Conservation (phyloP, 2,888 invertebrate genomes). For the Leistus spinibarbis region DNA sequence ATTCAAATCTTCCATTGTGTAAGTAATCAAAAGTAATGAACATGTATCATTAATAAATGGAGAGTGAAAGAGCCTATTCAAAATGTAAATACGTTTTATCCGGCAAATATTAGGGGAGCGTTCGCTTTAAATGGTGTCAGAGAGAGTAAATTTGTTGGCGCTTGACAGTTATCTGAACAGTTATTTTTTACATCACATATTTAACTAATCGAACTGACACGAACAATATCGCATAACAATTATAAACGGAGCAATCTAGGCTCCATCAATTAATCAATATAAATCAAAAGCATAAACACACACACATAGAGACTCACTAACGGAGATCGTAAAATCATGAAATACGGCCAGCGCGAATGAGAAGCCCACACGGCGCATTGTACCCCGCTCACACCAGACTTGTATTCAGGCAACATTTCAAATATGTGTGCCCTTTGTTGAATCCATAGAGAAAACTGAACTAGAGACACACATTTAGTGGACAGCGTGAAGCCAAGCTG, state of each 20-base stretch:
- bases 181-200: conserved; percentile 26
- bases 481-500: too few species aligned
- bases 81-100: too few species aligned
- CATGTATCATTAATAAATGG: too few species aligned
- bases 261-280: conserved; percentile 33
- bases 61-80: too few species aligned
- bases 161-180: neutral
- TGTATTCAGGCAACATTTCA: neutral
- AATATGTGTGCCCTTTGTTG: too few species aligned
- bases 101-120: too few species aligned
- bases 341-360: conserved; percentile 1
- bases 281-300: conserved; percentile 28
- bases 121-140: neutral
- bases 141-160: neutral
- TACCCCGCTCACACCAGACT: neutral
- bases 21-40: too few species aligned
- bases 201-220: conserved; percentile 35
- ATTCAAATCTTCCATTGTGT: too few species aligned
- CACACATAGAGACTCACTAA: neutral
- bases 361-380: neutral
- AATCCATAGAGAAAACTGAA: too few species aligned
- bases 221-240: conserved; percentile 35
- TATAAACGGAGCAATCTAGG: conserved; percentile 32
- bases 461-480: too few species aligned
- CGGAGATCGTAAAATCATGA: conserved; percentile 23